Percentiles rank a stretch among this genome's conserved stretches.
Evolutionary conservation across 1,140 invertebrate species (phyloP).

Genomic region (Belonocnema kinseyi): DNA sequence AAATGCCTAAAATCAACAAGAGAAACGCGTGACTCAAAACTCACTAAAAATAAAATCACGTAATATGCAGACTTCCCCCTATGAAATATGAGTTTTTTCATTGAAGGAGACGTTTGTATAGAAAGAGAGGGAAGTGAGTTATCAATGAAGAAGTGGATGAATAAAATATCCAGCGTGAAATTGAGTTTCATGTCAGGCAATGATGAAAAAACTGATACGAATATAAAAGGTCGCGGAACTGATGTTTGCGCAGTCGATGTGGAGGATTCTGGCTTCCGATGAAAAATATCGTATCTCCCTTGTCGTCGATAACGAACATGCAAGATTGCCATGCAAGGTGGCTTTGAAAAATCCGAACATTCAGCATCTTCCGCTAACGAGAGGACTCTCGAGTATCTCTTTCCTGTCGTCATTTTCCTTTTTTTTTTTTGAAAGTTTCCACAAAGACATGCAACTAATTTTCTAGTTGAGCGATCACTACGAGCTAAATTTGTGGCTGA

Average conservation of each 20-base stretch:
- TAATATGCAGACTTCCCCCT: too few species aligned
- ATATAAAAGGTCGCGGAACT: conserved; percentile 17
- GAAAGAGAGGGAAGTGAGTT: background rate
- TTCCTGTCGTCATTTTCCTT: conserved; percentile 10
- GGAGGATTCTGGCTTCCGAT: background rate
- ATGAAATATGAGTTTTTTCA: background rate
- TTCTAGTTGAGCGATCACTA: background rate
- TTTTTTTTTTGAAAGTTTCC: background rate
- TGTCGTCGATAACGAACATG: conserved; percentile 21
- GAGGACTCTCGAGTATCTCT: background rate
- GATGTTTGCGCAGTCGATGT: background rate
- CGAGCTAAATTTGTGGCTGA: background rate
- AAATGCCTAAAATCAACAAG: too few species aligned
- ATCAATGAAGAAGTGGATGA: background rate
- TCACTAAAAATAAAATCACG: too few species aligned
- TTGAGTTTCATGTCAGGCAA: conserved; percentile 19
- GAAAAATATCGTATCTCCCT: conserved; percentile 20
- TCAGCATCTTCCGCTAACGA: conserved; percentile 17
- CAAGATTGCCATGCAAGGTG: conserved; percentile 12
- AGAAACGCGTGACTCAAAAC: too few species aligned
- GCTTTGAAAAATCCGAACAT: background rate
- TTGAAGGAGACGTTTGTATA: background rate
- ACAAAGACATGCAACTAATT: conserved; percentile 21
- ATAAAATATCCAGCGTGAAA: background rate
- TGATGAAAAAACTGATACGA: conserved; percentile 9